Evolutionary conservation across 2,113 vertebrate genomes (phyloP), one percentile per base, ranked within the genome.

Genomic region (Bufo bufo): DNA sequence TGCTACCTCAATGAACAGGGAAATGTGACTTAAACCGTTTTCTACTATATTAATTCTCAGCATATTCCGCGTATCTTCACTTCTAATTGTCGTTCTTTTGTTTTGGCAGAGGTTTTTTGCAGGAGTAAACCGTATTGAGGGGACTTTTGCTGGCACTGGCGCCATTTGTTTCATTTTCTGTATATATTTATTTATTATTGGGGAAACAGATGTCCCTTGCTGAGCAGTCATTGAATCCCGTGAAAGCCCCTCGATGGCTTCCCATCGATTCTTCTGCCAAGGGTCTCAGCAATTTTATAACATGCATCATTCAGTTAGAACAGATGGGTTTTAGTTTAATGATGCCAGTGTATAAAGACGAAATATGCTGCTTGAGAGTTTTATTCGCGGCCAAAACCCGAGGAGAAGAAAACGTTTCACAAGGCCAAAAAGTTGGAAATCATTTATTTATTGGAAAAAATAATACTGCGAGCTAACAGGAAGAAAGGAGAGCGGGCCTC

Each of bases 301-400:
- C 74, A 77, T 89, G 81, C 72, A 69, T 69, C 81, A 77, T 89
- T 89, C 81, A 65, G 63, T 84, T 45, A 47, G 59, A 84, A 77
- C 87, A 89, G 87, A 84, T 89, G 87, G 81, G 59, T 49, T 84
- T 89, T 78, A 56, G 72, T 84, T 84, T 84, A 84, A 77, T 84
- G 72, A 65, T 89, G 87, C 81, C 87, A 89, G 87, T 69, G 66
- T 6, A 72, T 45, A 63, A 89, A 84, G 87, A 84, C 74, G 56
- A 84, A 89, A 84, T 77, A 84, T 69, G 81, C 82, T 89, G 81
- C 58, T 54, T 84, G 81, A 77, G 80, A 65, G 80, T 59, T 65
- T 59, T 47, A 77, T 77, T 83, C 45, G 63, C 79, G 59, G 86
- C 86, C 86, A 88, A 61, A 63, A 63, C 4, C 50, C 16, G 79